phyloP scores from a whole-genome alignment of 2,113 vertebrate species.

The Bothrops jararaca region DNA sequence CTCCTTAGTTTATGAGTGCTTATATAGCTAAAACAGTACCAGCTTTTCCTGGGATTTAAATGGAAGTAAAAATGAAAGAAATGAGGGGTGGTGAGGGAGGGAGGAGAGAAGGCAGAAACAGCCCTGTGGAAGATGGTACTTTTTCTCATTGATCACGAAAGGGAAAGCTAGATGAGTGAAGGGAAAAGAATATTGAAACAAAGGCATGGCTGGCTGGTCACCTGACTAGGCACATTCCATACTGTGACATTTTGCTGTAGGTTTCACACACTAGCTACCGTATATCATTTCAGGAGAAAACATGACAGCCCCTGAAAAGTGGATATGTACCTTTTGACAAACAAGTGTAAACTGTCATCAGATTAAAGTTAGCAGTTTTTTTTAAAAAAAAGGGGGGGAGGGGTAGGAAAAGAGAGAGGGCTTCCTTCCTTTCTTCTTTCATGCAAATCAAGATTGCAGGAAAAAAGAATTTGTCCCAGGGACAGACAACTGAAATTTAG shows the following conservation, averaged over 20 bases:
- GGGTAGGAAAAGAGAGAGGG: neutral
- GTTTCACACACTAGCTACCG: neutral
- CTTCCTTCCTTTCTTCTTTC: neutral
- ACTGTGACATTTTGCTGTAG: neutral
- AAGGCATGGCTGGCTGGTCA: neutral
- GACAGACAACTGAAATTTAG: neutral
- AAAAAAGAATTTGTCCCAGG: neutral
- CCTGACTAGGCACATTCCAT: neutral
- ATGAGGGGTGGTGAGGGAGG: neutral
- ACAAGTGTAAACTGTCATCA: neutral
- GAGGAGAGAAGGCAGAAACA: neutral
- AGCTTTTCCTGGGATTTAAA: neutral
- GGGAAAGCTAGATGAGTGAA: neutral
- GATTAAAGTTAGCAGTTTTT: neutral
- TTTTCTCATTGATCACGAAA: neutral
- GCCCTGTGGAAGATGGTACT: neutral
- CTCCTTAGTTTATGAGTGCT: neutral
- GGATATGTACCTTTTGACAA: neutral
- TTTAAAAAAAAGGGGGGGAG: neutral
- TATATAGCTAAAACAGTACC: neutral
- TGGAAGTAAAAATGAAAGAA: neutral
- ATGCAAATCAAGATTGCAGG: neutral
- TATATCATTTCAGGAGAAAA: neutral
- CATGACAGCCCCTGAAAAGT: neutral
- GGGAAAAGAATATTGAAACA: neutral